Conservation (phyloP, 2,113 vertebrate species). For the Menidia beryllina region DNA sequence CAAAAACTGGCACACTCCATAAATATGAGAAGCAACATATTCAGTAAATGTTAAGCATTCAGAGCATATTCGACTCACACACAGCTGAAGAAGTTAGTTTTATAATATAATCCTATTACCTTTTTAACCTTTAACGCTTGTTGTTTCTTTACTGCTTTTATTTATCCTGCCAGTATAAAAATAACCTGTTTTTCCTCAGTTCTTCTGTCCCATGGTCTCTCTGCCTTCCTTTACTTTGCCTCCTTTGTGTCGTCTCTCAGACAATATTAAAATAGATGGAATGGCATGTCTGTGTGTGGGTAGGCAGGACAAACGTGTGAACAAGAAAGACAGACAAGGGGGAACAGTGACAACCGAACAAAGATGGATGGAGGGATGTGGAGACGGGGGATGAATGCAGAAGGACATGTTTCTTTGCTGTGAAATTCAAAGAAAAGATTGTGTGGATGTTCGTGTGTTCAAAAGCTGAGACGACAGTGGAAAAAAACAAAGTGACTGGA, state of each 20-base stretch:
- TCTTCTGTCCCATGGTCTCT: not conserved
- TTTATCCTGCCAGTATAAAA: not conserved
- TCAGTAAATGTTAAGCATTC: not conserved
- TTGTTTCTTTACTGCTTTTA: too few species aligned
- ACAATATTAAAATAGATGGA: slow-evolving; percentile 22
- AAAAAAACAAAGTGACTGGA: slow-evolving; percentile 9
- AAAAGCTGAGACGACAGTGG: not conserved
- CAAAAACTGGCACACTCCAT: not conserved
- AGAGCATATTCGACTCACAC: not conserved
- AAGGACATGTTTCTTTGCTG: slow-evolving; percentile 21
- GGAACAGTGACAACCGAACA: slow-evolving; percentile 42
- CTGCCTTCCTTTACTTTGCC: not conserved
- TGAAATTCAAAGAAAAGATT: slow-evolving; percentile 13
- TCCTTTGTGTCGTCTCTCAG: not conserved
- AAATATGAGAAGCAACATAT: not conserved
- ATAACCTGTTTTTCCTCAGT: not conserved
- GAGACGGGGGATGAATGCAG: slow-evolving; percentile 23
- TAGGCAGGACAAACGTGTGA: slow-evolving; percentile 32
- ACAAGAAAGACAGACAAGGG: slow-evolving; percentile 16
- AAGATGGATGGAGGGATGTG: slow-evolving; percentile 37
- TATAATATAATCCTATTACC: not conserved
- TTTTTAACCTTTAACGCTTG: not conserved
- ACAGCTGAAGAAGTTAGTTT: not conserved
- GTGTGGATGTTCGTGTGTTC: slow-evolving; percentile 10
- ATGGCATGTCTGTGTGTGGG: slow-evolving; percentile 21